Conservation (phyloP, 2,797 vertebrate genomes). For the Lepilemur ruficaudatus region DNA sequence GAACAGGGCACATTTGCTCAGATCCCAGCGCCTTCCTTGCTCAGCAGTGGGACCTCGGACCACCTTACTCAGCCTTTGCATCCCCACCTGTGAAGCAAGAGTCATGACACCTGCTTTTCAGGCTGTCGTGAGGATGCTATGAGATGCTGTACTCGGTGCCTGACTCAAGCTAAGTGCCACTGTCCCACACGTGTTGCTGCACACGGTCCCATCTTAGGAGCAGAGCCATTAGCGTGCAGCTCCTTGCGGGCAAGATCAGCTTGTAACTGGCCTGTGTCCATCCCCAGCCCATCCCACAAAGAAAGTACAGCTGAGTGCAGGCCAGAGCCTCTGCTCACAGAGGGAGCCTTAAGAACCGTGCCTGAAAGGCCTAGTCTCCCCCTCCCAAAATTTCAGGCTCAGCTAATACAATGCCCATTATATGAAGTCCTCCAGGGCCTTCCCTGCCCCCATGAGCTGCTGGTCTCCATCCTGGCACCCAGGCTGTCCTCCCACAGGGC, state of each 20-base stretch:
- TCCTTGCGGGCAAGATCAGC: not conserved
- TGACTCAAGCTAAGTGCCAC: not conserved
- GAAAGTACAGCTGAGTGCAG: not conserved
- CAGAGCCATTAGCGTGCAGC: not conserved
- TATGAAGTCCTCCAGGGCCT: not conserved
- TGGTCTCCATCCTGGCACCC: not conserved
- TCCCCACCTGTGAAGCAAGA: not conserved
- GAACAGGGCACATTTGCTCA: not conserved
- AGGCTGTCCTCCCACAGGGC: not conserved
- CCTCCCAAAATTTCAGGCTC: not conserved
- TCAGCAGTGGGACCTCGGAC: not conserved
- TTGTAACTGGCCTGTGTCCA: not conserved
- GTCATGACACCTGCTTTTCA: not conserved
- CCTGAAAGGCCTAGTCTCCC: not conserved
- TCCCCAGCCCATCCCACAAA: not conserved
- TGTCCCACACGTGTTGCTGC: not conserved
- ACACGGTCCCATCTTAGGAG: rapidly evolving
- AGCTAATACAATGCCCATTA: not conserved
- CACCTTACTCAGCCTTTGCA: not conserved
- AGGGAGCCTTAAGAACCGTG: not conserved
- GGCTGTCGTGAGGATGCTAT: not conserved
- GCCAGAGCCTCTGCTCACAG: not conserved
- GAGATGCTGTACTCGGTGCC: not conserved
- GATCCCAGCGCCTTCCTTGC: not conserved
- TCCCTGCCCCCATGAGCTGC: not conserved